These are phyloP conservation scores for Hybos culiciformis DNA, from an alignment of 2,888 invertebrate genomes.

Conservation along the genomic window DNA sequence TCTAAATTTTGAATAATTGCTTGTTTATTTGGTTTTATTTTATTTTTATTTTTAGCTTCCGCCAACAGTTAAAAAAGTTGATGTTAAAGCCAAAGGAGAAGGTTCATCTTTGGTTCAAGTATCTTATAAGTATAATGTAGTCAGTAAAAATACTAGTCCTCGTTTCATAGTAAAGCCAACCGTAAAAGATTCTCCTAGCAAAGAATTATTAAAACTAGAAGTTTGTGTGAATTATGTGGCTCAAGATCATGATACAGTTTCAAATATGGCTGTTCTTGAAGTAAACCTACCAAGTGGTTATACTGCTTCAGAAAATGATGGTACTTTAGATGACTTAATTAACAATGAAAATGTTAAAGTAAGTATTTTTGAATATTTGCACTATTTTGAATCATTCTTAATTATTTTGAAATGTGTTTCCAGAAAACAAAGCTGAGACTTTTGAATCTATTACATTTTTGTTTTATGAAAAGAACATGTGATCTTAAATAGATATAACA, in stretches of 20 bases:
- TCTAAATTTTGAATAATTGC: background rate
- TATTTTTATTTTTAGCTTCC: conserved; percentile 19
- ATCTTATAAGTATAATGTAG: conserved; percentile 67
- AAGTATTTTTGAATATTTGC: background rate
- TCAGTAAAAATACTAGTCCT: conserved; percentile 78
- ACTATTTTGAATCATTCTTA: too few relatives aligned
- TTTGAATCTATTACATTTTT: too few relatives aligned
- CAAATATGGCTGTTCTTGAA: conserved; percentile 84
- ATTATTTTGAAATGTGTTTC: too few relatives aligned
- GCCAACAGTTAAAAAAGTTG: conserved; percentile 43
- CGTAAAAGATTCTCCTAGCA: conserved; percentile 67
- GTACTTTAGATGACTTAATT: background rate
- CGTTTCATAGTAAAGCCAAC: conserved; percentile 75
- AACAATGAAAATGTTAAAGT: background rate
- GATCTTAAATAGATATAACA: too few relatives aligned
- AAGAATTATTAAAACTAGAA: conserved; percentile 65
- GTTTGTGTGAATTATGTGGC: conserved; percentile 57
- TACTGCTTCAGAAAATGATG: conserved; percentile 39
- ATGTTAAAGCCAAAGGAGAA: conserved; percentile 62
- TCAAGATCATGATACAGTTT: conserved; percentile 28
- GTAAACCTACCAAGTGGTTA: conserved; percentile 85
- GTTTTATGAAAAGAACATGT: too few relatives aligned
- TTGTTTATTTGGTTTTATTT: background rate
- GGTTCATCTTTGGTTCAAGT: conserved; percentile 70
- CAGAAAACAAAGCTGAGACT: conserved; percentile 58